A percentile compares a stretch with the other conserved stretches of the same genome.
Conservation (phyloP, 2,113 vertebrate genomes). For the Melanotaenia duboulayi region DNA sequence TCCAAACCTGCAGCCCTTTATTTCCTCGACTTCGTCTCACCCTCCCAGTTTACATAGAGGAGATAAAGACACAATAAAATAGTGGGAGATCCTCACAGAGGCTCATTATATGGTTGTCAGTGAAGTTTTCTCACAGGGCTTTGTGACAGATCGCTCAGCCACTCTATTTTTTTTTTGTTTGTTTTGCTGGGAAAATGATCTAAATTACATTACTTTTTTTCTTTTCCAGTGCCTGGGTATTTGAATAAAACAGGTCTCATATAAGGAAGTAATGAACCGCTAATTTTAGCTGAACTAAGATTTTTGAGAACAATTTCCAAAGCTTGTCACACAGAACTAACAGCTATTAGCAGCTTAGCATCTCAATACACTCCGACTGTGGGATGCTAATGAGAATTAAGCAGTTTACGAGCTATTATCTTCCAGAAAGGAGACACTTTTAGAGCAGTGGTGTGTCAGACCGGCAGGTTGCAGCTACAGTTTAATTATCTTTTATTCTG, state of each 20-base stretch:
- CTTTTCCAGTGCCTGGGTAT: slow-evolving; percentile 13
- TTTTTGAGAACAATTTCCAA: slow-evolving; percentile 49
- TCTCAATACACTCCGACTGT: neutral
- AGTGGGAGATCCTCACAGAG: slow-evolving; percentile 64
- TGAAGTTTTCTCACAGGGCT: slow-evolving; percentile 66
- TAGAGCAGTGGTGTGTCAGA: slow-evolving; percentile 4
- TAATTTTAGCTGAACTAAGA: slow-evolving; percentile 40
- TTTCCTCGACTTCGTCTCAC: slow-evolving; percentile 34
- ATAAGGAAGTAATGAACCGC: slow-evolving; percentile 53
- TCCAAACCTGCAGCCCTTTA: slow-evolving; percentile 53
- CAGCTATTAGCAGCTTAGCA: slow-evolving; percentile 18
- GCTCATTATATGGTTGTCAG: slow-evolving; percentile 76
- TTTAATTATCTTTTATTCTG: slow-evolving; percentile 4
- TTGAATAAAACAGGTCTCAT: slow-evolving; percentile 43
- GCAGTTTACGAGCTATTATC: slow-evolving; percentile 19
- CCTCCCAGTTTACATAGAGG: slow-evolving; percentile 33
- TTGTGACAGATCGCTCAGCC: slow-evolving; percentile 58
- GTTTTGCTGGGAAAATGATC: slow-evolving; percentile 62
- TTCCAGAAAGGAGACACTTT: slow-evolving; percentile 1
- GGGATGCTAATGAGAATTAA: slow-evolving; percentile 24
- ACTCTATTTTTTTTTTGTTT: slow-evolving; percentile 35
- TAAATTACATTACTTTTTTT: slow-evolving; percentile 41
- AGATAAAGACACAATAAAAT: slow-evolving; percentile 77
- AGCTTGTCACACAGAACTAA: slow-evolving; percentile 37
- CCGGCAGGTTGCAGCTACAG: slow-evolving; percentile 6